phyloP scores from a whole-genome alignment of 2,113 vertebrate species.

The Oophaga pumilio region DNA sequence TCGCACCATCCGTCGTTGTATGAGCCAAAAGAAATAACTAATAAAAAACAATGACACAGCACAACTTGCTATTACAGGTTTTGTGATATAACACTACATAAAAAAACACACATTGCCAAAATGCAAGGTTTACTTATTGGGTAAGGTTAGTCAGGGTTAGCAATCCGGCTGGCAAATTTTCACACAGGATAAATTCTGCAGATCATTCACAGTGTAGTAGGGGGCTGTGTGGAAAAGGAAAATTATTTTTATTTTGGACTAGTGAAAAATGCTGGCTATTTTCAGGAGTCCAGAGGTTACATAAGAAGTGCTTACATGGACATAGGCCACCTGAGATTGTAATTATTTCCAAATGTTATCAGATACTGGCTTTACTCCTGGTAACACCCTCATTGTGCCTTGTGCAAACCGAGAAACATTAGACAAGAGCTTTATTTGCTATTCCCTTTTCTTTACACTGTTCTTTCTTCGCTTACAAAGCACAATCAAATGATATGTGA shows the following conservation, averaged over 20 bases:
- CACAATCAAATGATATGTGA: neutral
- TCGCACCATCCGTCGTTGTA: too few species aligned
- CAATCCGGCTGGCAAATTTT: neutral
- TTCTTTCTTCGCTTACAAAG: neutral
- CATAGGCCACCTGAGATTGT: neutral
- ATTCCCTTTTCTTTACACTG: neutral
- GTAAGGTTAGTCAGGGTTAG: neutral
- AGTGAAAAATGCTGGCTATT: neutral
- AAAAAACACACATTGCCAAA: neutral
- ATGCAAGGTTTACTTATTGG: neutral
- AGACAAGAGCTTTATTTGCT: neutral
- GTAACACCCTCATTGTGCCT: neutral
- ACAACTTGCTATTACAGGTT: neutral
- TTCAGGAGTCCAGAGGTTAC: neutral
- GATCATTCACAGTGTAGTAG: neutral
- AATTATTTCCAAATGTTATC: neutral
- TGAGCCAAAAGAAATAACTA: neutral
- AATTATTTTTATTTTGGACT: neutral
- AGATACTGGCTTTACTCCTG: neutral
- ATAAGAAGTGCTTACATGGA: neutral
- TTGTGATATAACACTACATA: neutral
- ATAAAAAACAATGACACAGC: neutral
- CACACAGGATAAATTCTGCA: neutral
- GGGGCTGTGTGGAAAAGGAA: too few species aligned
- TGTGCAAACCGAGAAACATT: neutral